Evolutionary conservation across 37 sponge, comb jelly and placozoan genomes (phyloP).

Genomic region (Aplysina aerophoba): DNA sequence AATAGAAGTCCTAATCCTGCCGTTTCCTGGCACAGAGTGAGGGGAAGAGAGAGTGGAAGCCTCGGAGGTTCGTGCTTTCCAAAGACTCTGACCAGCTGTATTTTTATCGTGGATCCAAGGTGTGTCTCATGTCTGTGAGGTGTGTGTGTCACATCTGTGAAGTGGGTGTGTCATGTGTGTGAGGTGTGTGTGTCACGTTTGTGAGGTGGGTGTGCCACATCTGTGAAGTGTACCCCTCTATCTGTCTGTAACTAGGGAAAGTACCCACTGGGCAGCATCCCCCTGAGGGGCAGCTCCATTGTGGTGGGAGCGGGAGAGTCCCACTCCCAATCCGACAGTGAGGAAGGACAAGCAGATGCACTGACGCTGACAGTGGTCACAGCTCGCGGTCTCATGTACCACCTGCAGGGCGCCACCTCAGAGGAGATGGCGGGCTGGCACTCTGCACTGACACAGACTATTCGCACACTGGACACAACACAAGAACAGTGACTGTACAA

Average conservation of each 20-base stretch:
- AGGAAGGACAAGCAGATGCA: not conserved
- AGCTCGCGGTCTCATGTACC: not conserved
- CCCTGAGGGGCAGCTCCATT: not conserved
- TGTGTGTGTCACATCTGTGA: too few relatives aligned
- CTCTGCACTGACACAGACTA: not conserved
- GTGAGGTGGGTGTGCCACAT: too few relatives aligned
- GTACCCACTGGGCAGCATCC: not conserved
- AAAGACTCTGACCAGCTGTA: constrained; percentile 41
- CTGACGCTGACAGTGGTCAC: constrained; percentile 4
- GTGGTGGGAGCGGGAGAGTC: too few relatives aligned
- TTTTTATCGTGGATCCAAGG: constrained; percentile 70
- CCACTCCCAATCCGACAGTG: not conserved
- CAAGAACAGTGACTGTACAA: too few relatives aligned
- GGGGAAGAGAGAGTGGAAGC: constrained; percentile 56
- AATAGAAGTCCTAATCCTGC: not conserved
- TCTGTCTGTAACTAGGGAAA: too few relatives aligned
- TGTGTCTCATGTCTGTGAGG: too few relatives aligned
- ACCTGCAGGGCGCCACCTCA: not conserved
- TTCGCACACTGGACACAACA: not conserved
- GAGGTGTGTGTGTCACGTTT: too few relatives aligned
- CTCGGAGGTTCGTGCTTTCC: constrained; percentile 61
- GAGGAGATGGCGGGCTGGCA: not conserved
- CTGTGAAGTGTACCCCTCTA: too few relatives aligned
- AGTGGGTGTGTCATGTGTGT: too few relatives aligned
- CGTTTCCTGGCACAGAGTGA: constrained; percentile 26